Evolutionary conservation across 2,888 invertebrate species (phyloP).

Genomic region (Enchytraeus crypticus): DNA sequence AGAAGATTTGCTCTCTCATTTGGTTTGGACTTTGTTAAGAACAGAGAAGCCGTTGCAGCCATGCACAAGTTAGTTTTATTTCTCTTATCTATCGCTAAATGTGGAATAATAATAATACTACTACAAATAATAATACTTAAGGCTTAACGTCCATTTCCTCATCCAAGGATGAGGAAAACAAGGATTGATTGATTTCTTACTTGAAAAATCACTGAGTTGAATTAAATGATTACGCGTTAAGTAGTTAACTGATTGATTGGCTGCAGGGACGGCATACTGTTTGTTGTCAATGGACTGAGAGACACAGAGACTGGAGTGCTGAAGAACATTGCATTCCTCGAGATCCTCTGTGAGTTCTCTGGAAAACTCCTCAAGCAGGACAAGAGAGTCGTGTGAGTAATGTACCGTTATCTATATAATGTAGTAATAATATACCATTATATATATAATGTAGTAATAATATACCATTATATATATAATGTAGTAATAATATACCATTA

Average conservation of each 20-base stretch:
- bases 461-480: too few relatives aligned
- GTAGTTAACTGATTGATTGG: too few relatives aligned
- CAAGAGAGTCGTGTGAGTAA: slow-evolving; percentile 63
- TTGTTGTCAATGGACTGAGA: slow-evolving; percentile 57
- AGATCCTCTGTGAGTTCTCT: slow-evolving; percentile 90
- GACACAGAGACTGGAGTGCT: slow-evolving; percentile 64
- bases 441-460: too few relatives aligned
- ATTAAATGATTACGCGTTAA: too few relatives aligned
- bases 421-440: background rate
- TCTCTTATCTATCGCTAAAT: background rate
- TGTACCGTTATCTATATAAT: background rate
- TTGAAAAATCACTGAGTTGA: too few relatives aligned
- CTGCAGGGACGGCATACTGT: slow-evolving; percentile 76
- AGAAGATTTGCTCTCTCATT: slow-evolving; percentile 93
- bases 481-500: too few relatives aligned
- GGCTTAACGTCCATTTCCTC: too few relatives aligned
- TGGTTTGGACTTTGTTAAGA: slow-evolving; percentile 90
- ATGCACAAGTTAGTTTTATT: slow-evolving; percentile 58
- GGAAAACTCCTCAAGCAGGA: slow-evolving; percentile 91
- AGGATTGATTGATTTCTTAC: too few relatives aligned
- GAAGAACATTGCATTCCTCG: slow-evolving; percentile 80
- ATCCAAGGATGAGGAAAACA: too few relatives aligned
- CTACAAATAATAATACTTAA: background rate
- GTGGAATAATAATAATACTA: background rate
- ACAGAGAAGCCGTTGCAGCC: slow-evolving; percentile 88